Evolutionary conservation across 2,797 vertebrate species (phyloP).

Genomic region (Rhodeus uyekii): DNA sequence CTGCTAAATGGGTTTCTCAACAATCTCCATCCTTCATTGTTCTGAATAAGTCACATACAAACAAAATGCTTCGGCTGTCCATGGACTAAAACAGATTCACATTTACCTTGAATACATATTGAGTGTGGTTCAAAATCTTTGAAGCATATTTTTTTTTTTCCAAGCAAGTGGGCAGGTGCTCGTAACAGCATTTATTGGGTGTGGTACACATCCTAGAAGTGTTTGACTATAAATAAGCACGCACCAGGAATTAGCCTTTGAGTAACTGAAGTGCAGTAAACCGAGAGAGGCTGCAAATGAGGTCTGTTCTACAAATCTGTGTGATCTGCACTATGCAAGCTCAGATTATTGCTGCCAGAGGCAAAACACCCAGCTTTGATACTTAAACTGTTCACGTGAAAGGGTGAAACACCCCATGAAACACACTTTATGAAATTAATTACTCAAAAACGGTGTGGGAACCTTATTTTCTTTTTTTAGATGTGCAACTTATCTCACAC

Average conservation of each 20-base stretch:
- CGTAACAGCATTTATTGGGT: neutral
- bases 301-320: constrained; percentile 8
- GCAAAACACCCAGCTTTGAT: constrained; percentile 32
- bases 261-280: constrained; percentile 32
- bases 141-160: neutral
- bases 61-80: neutral
- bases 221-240: constrained; percentile 19
- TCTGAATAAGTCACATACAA: neutral
- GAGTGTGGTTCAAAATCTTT: too few relatives aligned
- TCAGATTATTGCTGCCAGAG: constrained; percentile 25
- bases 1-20: neutral
- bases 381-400: constrained; percentile 34
- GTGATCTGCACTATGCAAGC: constrained; percentile 27
- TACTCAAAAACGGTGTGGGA: neutral
- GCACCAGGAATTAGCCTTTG: constrained; percentile 29
- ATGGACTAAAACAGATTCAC: neutral
- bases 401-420: constrained; percentile 12
- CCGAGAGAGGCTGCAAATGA: constrained; percentile 19
- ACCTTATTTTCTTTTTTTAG: constrained; percentile 19
- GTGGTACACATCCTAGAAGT: neutral
- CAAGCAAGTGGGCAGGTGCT: neutral
- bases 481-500: neutral
- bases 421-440: constrained; percentile 23
- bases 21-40: neutral
- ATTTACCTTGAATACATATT: too few relatives aligned